Evolutionary conservation across 2,888 invertebrate genomes (phyloP).

Genomic region (Pammene fasciana): DNA sequence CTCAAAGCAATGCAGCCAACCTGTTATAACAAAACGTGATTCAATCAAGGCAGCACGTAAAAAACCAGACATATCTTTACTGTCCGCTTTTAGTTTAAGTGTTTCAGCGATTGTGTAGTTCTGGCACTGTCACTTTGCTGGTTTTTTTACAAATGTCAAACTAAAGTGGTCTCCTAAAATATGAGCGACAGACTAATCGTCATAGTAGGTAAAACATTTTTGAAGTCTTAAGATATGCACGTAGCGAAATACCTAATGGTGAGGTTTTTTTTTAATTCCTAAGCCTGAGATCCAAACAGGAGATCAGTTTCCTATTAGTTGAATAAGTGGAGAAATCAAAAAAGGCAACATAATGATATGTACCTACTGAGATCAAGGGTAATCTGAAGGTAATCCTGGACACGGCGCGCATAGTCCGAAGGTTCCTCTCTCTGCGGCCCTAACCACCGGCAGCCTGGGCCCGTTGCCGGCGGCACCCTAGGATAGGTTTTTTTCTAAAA

Average conservation of each 20-base stretch:
- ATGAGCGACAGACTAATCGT: constrained; percentile 13
- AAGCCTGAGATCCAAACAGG: not conserved
- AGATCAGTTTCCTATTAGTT: no score
- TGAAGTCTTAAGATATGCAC: not conserved
- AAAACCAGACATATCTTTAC: constrained; percentile 30
- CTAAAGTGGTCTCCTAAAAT: constrained; percentile 16
- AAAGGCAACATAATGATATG: no score
- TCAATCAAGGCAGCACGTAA: constrained; percentile 5
- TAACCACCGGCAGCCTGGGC: no score
- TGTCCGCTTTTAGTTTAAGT: constrained; percentile 34
- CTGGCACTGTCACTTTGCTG: not conserved
- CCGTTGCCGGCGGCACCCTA: no score
- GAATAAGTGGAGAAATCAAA: no score
- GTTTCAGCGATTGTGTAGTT: constrained; percentile 27
- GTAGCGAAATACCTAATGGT: not conserved
- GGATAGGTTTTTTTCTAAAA: no score
- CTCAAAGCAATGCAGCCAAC: not conserved
- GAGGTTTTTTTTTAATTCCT: no score
- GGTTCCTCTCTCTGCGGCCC: no score
- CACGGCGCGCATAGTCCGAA: no score
- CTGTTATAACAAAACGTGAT: not conserved
- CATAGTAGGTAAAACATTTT: not conserved
- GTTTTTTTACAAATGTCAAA: constrained; percentile 15
- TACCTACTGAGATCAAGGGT: no score
- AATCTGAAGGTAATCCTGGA: no score